phyloP scores from a whole-genome alignment of 35 echinoderm and acorn worm species.

The Eucidaris tribuloides region DNA sequence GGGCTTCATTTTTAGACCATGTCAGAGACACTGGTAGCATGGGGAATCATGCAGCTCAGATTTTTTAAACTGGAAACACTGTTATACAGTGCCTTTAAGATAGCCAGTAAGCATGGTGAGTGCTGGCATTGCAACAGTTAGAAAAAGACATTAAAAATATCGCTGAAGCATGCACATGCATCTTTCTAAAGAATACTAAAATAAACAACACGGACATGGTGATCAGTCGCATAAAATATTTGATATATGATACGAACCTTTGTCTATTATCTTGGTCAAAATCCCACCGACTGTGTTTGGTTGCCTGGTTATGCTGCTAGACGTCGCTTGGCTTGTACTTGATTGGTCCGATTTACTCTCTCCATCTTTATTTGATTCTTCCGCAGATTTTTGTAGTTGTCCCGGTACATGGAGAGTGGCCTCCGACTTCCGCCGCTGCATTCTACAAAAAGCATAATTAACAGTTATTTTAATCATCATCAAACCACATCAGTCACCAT shows the following conservation, averaged over 20 bases:
- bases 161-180: not conserved
- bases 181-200: not conserved
- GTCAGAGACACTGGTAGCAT: no score
- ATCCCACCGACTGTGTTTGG: conserved; percentile 7
- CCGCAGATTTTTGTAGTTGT: not conserved
- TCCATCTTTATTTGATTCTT: not conserved
- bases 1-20: no score
- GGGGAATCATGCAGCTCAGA: no score
- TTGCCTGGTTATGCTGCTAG: not conserved
- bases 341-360: not conserved
- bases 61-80: no score
- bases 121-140: not conserved
- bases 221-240: not conserved
- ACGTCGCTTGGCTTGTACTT: not conserved
- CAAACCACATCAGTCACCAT: no score
- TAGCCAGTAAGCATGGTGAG: not conserved
- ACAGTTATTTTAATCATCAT: no score
- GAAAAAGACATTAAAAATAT: not conserved
- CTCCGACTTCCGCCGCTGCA: conserved; percentile 64
- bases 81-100: no score
- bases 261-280: conserved; percentile 4
- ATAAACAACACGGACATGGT: not conserved
- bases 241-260: not conserved
- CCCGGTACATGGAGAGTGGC: conserved; percentile 47
- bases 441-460: not conserved